These are phyloP conservation scores for Melospiza melodia DNA, from an alignment of 2,113 vertebrate genomes.

Conservation along the genomic window DNA sequence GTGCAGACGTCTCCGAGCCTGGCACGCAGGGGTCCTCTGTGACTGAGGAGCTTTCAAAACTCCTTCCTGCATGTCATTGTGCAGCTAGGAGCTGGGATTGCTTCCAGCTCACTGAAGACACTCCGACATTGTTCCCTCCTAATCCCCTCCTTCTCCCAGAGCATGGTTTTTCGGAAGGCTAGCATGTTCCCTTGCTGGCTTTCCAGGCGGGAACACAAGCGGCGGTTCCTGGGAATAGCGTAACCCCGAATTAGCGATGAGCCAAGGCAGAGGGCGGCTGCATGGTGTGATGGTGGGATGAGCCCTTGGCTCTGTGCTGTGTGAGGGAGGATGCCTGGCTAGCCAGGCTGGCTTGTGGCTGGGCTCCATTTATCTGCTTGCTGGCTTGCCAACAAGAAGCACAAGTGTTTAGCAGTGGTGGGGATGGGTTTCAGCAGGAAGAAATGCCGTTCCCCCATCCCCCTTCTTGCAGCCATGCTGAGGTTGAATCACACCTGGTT, in stretches of 20 bases:
- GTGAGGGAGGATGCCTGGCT: neutral
- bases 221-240: constrained; percentile 10
- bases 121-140: neutral
- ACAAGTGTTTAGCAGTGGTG: neutral
- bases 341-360: neutral
- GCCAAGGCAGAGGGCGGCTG: neutral
- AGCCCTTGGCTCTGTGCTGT: neutral
- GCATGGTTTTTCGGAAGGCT: neutral
- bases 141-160: neutral
- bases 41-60: constrained; percentile 2
- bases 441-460: fast-evolving
- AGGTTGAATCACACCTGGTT: neutral
- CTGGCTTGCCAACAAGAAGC: neutral
- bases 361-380: neutral
- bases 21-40: neutral
- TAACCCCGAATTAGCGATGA: neutral
- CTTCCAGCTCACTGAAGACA: constrained; percentile 53
- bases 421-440: neutral
- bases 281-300: neutral
- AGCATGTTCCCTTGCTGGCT: constrained; percentile 24
- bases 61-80: constrained; percentile 48
- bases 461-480: fast-evolving
- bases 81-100: constrained; percentile 30
- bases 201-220: neutral
- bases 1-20: neutral